These are phyloP conservation scores for Monochamus saltuarius DNA, from an alignment of 1,140 invertebrate genomes.

Conservation along the genomic window DNA sequence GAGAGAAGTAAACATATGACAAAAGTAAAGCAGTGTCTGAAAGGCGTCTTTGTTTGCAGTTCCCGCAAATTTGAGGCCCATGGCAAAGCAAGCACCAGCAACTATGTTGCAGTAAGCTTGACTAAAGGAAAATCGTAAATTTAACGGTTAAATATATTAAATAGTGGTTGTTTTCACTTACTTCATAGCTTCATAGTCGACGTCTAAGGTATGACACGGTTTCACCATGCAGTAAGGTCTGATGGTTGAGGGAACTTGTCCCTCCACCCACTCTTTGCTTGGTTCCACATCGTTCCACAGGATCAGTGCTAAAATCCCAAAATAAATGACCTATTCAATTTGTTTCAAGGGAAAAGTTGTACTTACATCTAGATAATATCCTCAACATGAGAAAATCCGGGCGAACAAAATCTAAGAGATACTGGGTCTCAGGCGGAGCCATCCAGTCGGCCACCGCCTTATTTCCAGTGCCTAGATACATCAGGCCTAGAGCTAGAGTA, in stretches of 20 bases:
- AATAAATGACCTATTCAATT: neutral
- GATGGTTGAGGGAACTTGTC: constrained; percentile 77
- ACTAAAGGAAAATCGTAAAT: constrained; percentile 56
- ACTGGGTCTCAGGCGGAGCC: constrained; percentile 84
- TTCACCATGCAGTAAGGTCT: constrained; percentile 69
- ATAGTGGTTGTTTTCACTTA: constrained; percentile 47
- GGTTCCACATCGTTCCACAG: constrained; percentile 85
- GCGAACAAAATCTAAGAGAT: constrained; percentile 87
- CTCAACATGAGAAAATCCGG: constrained; percentile 90
- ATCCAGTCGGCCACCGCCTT: constrained; percentile 92
- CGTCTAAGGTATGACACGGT: constrained; percentile 62
- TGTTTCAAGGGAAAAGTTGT: neutral
- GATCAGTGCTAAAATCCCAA: constrained; percentile 59
- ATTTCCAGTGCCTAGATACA: constrained; percentile 87
- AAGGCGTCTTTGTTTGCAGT: constrained; percentile 83
- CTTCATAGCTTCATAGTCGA: constrained; percentile 96
- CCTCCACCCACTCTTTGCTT: constrained; percentile 80
- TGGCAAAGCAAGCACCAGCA: constrained; percentile 90
- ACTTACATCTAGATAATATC: constrained; percentile 68
- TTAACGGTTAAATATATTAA: constrained; percentile 6
- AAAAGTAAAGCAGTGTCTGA: constrained; percentile 69
- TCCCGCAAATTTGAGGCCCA: constrained; percentile 92
- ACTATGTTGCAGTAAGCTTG: constrained; percentile 97
- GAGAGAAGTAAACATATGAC: constrained; percentile 65
- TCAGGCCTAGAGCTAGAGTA: constrained; percentile 88